Conservation (phyloP, 2,797 vertebrate species). For the Petrocephalus sullivani region DNA sequence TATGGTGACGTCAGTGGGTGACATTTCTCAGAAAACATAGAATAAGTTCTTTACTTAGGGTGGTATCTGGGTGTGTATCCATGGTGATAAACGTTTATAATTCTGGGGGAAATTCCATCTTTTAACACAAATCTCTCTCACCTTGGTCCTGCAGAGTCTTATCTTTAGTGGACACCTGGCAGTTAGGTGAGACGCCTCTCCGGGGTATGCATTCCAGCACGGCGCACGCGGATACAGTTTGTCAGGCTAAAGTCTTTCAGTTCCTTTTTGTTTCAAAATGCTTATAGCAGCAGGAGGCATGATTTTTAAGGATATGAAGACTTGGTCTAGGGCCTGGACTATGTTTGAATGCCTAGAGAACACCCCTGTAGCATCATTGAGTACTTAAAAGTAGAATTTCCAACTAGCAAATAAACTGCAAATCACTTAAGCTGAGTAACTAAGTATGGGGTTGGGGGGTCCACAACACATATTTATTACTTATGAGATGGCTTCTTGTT, state of each 20-base stretch:
- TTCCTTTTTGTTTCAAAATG: not conserved
- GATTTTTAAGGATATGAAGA: not conserved
- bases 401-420: not conserved
- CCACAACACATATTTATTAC: not conserved
- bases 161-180: conserved; percentile 73
- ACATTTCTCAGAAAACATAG: not conserved
- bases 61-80: conserved; percentile 19
- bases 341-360: not conserved
- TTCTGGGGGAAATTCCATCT: conserved; percentile 23
- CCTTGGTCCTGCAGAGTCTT: conserved; percentile 71
- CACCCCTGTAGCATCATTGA: not conserved
- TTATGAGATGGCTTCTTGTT: conserved; percentile 14
- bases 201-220: not conserved
- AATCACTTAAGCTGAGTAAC: not conserved
- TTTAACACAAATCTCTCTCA: not conserved
- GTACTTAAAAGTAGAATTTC: not conserved
- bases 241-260: not conserved
- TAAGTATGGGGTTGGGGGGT: not conserved
- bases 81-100: conserved; percentile 27
- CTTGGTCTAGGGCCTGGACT: not conserved
- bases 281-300: not conserved
- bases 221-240: no score
- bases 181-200: conserved; percentile 65
- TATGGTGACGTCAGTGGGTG: not conserved
- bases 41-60: not conserved